A percentile compares a stretch with the other conserved stretches of the same genome.
Evolutionary conservation across 2,797 vertebrate species (phyloP).

Genomic region (Sebastes steindachneri): DNA sequence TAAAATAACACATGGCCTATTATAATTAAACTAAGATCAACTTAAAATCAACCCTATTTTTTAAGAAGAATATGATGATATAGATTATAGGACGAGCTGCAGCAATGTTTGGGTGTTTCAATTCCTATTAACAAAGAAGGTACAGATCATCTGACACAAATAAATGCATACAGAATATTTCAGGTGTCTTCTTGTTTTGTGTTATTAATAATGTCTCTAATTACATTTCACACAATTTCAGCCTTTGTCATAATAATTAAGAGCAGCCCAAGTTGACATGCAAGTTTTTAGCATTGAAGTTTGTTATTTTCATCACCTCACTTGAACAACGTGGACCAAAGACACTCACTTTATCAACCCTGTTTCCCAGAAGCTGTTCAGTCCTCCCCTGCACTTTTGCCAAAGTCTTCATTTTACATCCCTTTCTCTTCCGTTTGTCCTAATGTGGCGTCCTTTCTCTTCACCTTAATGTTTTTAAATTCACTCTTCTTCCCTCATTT

Average conservation of each 20-base stretch:
- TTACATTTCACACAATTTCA: background rate
- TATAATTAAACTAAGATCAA: background rate
- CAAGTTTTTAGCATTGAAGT: background rate
- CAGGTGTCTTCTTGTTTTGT: background rate
- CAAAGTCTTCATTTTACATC: constrained; percentile 77
- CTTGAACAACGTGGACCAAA: constrained; percentile 77
- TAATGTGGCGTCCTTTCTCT: background rate
- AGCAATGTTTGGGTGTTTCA: background rate
- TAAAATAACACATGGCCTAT: background rate
- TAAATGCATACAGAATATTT: background rate
- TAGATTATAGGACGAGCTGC: background rate
- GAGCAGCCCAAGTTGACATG: background rate
- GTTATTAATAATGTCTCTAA: background rate
- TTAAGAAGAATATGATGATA: background rate
- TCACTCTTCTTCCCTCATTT: background rate
- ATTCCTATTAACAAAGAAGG: background rate
- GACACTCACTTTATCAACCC: constrained; percentile 82
- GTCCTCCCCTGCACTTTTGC: constrained; percentile 73
- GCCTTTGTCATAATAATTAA: background rate
- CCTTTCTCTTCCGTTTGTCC: background rate
- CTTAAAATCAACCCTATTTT: background rate
- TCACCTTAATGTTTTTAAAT: background rate
- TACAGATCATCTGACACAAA: background rate
- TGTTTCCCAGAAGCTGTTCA: constrained; percentile 80
- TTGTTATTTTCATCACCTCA: constrained; percentile 5